Conservation (phyloP, 2,888 invertebrate species). For the Dolichomitus sp. region DNA sequence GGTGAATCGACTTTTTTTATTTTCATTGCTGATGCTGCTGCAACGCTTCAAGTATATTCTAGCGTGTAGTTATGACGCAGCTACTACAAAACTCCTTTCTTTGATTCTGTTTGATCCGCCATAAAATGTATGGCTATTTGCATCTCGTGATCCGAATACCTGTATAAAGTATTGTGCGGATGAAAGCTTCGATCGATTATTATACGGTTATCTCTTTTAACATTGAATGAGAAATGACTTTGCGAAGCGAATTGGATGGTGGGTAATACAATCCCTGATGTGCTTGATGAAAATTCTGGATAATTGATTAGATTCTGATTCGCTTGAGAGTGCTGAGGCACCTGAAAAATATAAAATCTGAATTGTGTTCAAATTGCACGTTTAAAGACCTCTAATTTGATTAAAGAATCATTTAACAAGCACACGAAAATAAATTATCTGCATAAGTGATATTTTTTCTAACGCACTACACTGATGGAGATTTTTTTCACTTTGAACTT, state of each 20-base stretch:
- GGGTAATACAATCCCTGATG: not conserved
- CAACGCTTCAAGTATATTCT: constrained; percentile 13
- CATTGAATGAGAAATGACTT: not conserved
- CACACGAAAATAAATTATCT: too few relatives aligned
- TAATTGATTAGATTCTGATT: not conserved
- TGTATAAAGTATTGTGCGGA: constrained; percentile 4
- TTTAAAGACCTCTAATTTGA: too few relatives aligned
- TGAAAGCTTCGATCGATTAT: constrained; percentile 11
- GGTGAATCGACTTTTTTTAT: constrained; percentile 1
- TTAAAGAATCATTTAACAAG: too few relatives aligned
- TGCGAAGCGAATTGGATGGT: not conserved
- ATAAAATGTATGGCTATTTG: constrained; percentile 21
- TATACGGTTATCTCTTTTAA: not conserved
- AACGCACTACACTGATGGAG: too few relatives aligned
- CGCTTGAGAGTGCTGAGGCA: not conserved
- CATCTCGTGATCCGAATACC: constrained; percentile 25
- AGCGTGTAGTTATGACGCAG: constrained; percentile 15
- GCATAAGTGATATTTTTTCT: too few relatives aligned
- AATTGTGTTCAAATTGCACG: too few relatives aligned
- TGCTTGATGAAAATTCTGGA: not conserved
- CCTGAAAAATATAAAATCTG: too few relatives aligned
- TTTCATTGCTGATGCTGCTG: constrained; percentile 16
- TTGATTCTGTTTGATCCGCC: constrained; percentile 42
- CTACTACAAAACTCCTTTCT: constrained; percentile 41
- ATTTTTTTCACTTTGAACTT: too few relatives aligned